Percentiles rank a stretch among this genome's conserved stretches.
Conservation (phyloP, 2,113 vertebrate genomes). For the Prietella phreatophila region DNA sequence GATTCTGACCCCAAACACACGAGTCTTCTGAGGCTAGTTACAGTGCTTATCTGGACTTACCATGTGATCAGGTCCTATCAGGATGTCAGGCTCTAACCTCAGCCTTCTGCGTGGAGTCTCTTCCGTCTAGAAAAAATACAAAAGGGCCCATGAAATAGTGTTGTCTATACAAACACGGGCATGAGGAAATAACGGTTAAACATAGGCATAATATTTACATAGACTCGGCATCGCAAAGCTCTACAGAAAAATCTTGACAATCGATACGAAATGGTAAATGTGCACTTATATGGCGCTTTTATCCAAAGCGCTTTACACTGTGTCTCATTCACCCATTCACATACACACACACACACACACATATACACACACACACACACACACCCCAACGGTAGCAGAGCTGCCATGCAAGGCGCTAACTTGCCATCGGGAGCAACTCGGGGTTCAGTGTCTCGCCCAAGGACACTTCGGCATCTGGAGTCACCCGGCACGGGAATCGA, state of each 20-base stretch:
- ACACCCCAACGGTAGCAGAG: too few species aligned
- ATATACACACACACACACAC: too few species aligned
- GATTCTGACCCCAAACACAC: slow-evolving; percentile 28
- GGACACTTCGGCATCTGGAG: too few species aligned
- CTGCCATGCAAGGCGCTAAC: too few species aligned
- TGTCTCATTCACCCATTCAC: too few species aligned
- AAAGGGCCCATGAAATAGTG: slow-evolving; percentile 5
- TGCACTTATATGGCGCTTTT: too few species aligned
- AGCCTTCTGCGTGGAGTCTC: slow-evolving; percentile 18
- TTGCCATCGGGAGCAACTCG: too few species aligned
- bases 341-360: too few species aligned
- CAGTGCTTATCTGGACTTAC: slow-evolving; percentile 53
- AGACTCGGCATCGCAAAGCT: background rate
- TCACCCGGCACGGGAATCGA: too few species aligned
- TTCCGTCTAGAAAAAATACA: slow-evolving; percentile 31
- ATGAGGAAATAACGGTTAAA: background rate
- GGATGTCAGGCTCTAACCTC: slow-evolving; percentile 34
- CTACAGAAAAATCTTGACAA: background rate
- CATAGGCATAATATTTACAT: background rate
- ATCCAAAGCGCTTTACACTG: too few species aligned
- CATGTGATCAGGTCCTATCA: slow-evolving; percentile 54
- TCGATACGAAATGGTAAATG: too few species aligned
- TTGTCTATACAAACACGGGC: background rate
- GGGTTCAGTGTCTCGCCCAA: too few species aligned
- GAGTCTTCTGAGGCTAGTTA: background rate